Evolutionary conservation across 2,888 invertebrate species (phyloP).

Genomic region (Pammene aurita): DNA sequence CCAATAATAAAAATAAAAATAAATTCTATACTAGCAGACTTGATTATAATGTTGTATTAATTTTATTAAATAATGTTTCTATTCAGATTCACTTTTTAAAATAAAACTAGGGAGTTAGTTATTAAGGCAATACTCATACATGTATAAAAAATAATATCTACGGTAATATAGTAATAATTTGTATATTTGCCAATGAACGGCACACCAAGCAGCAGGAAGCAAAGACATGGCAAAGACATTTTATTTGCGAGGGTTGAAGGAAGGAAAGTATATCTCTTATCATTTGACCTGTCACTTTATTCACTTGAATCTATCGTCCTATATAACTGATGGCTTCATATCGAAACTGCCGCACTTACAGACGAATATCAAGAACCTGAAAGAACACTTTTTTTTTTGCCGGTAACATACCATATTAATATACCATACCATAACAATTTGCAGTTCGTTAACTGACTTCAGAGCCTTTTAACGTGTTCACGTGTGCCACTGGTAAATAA

Average conservation of each 20-base stretch:
- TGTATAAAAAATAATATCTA: conserved; percentile 12
- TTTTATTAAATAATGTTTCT: too few species aligned
- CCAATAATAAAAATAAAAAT: too few species aligned
- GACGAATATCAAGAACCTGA: background rate
- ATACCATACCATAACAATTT: too few species aligned
- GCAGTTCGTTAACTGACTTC: too few species aligned
- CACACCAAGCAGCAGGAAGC: conserved; percentile 43
- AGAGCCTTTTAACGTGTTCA: too few species aligned
- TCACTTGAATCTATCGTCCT: conserved; percentile 15
- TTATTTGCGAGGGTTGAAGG: conserved; percentile 76
- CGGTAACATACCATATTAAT: too few species aligned
- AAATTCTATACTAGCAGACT: too few species aligned
- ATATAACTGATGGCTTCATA: background rate
- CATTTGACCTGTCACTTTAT: conserved; percentile 37
- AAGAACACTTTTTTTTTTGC: too few species aligned
- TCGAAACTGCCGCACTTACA: background rate
- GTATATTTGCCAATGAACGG: conserved; percentile 43
- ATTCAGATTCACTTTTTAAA: too few species aligned
- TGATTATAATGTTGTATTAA: too few species aligned
- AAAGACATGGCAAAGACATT: conserved; percentile 54
- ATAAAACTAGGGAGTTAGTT: background rate
- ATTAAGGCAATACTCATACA: background rate
- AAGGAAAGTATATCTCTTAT: conserved; percentile 77
- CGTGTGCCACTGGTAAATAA: too few species aligned
- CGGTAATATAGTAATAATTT: conserved; percentile 33